phyloP scores from a whole-genome alignment of 1,140 invertebrate genomes.

The Mycetomoellerius zeteki region DNA sequence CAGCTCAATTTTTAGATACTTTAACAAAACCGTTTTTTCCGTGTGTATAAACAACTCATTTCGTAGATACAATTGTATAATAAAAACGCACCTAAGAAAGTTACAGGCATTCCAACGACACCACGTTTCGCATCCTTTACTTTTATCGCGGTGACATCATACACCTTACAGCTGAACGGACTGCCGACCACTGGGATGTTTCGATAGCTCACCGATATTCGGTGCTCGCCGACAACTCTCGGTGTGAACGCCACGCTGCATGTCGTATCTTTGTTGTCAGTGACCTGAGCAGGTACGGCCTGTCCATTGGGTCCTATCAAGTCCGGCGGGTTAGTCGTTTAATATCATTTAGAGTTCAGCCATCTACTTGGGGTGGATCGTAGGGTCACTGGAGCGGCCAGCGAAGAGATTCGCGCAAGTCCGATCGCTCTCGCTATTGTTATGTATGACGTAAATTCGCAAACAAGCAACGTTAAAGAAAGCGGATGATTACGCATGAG shows the following conservation, averaged over 20 bases:
- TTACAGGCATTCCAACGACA: conserved; percentile 96
- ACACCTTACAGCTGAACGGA: conserved; percentile 97
- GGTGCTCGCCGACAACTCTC: conserved; percentile 95
- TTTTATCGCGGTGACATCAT: conserved; percentile 97
- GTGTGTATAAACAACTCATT: too few species aligned
- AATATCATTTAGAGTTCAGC: conserved; percentile 81
- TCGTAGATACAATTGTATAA: neutral
- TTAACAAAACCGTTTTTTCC: too few species aligned
- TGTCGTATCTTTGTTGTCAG: conserved; percentile 91
- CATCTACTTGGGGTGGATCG: conserved; percentile 77
- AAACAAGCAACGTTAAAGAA: conserved; percentile 65
- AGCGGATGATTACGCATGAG: conserved; percentile 41
- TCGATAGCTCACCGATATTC: conserved; percentile 94
- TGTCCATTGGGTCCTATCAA: conserved; percentile 94
- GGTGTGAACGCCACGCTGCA: conserved; percentile 96
- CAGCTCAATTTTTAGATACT: too few species aligned
- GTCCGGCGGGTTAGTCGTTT: conserved; percentile 86
- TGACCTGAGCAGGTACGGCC: conserved; percentile 95
- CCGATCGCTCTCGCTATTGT: conserved; percentile 36
- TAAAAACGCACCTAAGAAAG: conserved; percentile 93
- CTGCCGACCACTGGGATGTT: conserved; percentile 93
- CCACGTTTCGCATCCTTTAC: conserved; percentile 97
- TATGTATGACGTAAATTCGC: conserved; percentile 55
- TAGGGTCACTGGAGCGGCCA: conserved; percentile 58
- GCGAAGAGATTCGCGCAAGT: conserved; percentile 38